These are phyloP conservation scores for Meteorus colon DNA, from an alignment of 2,888 invertebrate species.

Conservation along the genomic window DNA sequence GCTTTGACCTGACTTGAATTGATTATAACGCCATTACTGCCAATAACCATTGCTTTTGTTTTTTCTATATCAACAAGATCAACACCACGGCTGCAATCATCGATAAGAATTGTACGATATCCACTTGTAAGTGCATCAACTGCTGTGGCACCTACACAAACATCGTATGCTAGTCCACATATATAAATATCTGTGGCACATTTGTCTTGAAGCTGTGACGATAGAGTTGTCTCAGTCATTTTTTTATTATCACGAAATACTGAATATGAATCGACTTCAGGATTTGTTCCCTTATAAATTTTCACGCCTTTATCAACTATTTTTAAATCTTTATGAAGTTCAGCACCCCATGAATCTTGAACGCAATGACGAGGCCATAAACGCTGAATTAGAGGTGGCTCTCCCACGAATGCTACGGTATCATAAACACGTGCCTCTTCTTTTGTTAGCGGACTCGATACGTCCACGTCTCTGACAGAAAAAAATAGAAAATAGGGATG, in stretches of 20 bases:
- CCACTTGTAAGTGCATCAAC: conserved; percentile 92
- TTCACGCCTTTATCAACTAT: conserved; percentile 85
- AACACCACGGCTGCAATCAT: conserved; percentile 94
- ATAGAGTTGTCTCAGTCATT: conserved; percentile 88
- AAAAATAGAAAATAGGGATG: background rate
- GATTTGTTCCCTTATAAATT: conserved; percentile 93
- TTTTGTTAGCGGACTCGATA: conserved; percentile 63
- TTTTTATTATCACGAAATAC: conserved; percentile 99
- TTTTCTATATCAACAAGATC: conserved; percentile 88
- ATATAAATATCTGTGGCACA: conserved; percentile 94
- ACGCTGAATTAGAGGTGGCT: conserved; percentile 88
- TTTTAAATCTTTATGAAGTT: conserved; percentile 92
- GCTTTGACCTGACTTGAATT: conserved; percentile 86
- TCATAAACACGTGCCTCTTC: conserved; percentile 90
- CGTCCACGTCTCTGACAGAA: conserved; percentile 65
- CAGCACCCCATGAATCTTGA: conserved; percentile 95
- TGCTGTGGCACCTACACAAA: conserved; percentile 94
- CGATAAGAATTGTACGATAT: conserved; percentile 90
- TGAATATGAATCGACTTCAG: conserved; percentile 97
- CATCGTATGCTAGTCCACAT: conserved; percentile 95
- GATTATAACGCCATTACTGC: conserved; percentile 87
- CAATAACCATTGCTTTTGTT: conserved; percentile 84
- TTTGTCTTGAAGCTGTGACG: conserved; percentile 84
- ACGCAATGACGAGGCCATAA: conserved; percentile 98
- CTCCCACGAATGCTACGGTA: conserved; percentile 93